phyloP scores from a whole-genome alignment of 2,797 vertebrate genomes.

The Vultur gryphus region DNA sequence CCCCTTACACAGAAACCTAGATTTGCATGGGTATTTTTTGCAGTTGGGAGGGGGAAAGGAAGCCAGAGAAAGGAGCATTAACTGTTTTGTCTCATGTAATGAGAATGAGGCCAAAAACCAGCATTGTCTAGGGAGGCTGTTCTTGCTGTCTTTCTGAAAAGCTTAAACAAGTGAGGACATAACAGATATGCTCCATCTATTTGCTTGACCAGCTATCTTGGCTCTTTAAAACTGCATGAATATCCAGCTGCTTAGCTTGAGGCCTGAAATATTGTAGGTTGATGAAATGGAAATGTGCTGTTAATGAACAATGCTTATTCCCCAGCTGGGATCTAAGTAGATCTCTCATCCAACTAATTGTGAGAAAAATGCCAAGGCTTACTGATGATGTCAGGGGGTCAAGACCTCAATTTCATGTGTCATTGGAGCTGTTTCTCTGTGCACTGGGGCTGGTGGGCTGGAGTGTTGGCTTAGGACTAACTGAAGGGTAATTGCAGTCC shows the following conservation, averaged over 20 bases:
- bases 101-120: background rate
- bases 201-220: background rate
- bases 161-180: background rate
- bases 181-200: background rate
- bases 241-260: constrained; percentile 39
- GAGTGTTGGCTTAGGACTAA: background rate
- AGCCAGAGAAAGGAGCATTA: background rate
- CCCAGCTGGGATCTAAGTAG: constrained; percentile 26
- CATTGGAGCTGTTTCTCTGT: background rate
- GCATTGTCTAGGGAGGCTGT: background rate
- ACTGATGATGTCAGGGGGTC: constrained; percentile 9
- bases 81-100: background rate
- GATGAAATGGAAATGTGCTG: constrained; percentile 16
- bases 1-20: background rate
- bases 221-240: constrained; percentile 19
- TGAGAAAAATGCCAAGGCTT: constrained; percentile 50
- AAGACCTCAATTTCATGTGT: constrained; percentile 59
- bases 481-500: background rate
- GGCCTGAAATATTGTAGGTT: background rate
- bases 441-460: background rate
- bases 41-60: background rate
- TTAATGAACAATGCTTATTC: constrained; percentile 54
- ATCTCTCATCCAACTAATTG: constrained; percentile 38
- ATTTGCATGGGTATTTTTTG: background rate
- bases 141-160: background rate